A percentile compares a stretch with the other conserved stretches of the same genome.
Evolutionary conservation across 2,113 vertebrate genomes (phyloP).

Genomic region (Dicentrarchus labrax): DNA sequence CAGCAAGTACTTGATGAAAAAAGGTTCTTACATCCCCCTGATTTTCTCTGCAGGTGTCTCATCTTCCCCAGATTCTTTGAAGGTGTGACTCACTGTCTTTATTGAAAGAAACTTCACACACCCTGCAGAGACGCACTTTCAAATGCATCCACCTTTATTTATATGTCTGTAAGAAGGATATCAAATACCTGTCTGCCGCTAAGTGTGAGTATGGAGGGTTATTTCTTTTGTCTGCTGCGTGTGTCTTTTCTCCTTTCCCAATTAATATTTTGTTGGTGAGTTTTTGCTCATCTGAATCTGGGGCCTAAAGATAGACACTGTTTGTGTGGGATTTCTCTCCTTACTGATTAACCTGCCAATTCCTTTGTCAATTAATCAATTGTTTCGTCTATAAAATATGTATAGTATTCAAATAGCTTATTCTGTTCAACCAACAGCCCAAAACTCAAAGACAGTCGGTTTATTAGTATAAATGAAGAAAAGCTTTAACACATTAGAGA

Average conservation of each 20-base stretch:
- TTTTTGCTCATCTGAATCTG: neutral
- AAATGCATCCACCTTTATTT: slow-evolving; percentile 10
- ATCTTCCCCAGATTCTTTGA: slow-evolving; percentile 22
- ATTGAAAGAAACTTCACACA: slow-evolving; percentile 18
- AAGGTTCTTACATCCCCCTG: slow-evolving; percentile 6
- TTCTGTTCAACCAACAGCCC: neutral
- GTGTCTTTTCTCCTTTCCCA: neutral
- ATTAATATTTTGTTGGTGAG: neutral
- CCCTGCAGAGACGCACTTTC: neutral
- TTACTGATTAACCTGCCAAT: neutral
- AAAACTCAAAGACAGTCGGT: neutral
- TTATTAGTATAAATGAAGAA: neutral
- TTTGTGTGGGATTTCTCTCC: neutral
- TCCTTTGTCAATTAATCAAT: too few relatives aligned
- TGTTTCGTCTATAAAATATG: too few relatives aligned
- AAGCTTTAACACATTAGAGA: neutral
- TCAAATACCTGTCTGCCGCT: slow-evolving; percentile 11
- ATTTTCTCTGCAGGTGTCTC: slow-evolving; percentile 35
- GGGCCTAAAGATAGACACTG: neutral
- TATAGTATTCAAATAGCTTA: neutral
- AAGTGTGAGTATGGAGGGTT: neutral
- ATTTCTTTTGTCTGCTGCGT: neutral
- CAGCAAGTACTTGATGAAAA: slow-evolving; percentile 12
- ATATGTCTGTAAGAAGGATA: slow-evolving; percentile 4
- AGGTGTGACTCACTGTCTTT: slow-evolving; percentile 18